Evolutionary conservation across 2,113 vertebrate species (phyloP).

Genomic region (Lepus europaeus): DNA sequence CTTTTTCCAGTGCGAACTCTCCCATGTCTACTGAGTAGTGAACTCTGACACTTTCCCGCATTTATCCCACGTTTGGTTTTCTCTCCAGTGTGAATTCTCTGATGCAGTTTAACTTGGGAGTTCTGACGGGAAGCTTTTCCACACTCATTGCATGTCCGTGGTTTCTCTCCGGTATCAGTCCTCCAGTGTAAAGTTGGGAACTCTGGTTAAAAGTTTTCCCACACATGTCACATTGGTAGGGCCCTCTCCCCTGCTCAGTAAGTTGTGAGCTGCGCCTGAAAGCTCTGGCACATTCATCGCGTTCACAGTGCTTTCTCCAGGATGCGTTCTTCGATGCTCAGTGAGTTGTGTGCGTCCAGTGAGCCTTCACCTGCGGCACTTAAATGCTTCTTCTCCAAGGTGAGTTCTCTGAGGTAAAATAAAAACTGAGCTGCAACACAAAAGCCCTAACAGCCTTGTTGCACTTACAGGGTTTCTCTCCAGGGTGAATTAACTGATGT

Average conservation of each 20-base stretch:
- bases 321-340: conserved; percentile 80
- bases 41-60: conserved; percentile 81
- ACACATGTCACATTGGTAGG: conserved; percentile 73
- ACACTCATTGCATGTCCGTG: conserved; percentile 77
- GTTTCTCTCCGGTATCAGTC: conserved; percentile 78
- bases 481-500: conserved; percentile 80
- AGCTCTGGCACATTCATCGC: conserved; percentile 78
- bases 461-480: conserved; percentile 84
- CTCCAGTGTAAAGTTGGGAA: conserved; percentile 79
- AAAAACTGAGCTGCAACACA: conserved; percentile 78
- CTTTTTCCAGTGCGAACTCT: conserved; percentile 79
- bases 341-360: conserved; percentile 77
- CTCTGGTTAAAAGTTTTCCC: conserved; percentile 83
- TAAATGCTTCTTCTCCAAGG: conserved; percentile 81
- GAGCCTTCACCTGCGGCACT: conserved; percentile 81
- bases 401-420: conserved; percentile 81
- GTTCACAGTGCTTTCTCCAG: conserved; percentile 79
- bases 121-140: conserved; percentile 82
- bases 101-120: conserved; percentile 70
- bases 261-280: conserved; percentile 80
- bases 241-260: conserved; percentile 79
- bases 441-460: conserved; percentile 84
- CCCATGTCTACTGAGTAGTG: conserved; percentile 79
- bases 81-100: conserved; percentile 79
- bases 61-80: conserved; percentile 75